phyloP scores from a whole-genome alignment of 2,113 vertebrate species.

The Ceyx cyanopectus region DNA sequence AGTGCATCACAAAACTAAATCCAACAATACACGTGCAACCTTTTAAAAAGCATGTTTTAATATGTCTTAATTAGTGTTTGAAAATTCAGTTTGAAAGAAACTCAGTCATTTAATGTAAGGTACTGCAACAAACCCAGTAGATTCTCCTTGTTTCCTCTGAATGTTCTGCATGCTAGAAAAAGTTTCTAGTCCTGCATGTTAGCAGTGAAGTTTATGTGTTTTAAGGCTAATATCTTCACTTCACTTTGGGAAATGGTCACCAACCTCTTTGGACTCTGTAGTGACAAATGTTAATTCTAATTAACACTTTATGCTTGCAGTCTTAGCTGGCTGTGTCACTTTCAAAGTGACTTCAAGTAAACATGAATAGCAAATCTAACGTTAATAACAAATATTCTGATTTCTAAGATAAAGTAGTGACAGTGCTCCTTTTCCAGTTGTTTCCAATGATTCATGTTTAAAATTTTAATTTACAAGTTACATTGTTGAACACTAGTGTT shows the following conservation, averaged over 20 bases:
- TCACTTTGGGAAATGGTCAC: background rate
- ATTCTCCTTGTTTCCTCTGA: background rate
- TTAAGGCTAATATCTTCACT: background rate
- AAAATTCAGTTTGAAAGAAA: background rate
- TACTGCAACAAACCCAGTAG: background rate
- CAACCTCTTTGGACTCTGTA: background rate
- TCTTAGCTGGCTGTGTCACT: background rate
- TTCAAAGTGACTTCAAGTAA: background rate
- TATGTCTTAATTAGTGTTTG: background rate
- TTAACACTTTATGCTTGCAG: background rate
- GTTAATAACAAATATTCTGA: background rate
- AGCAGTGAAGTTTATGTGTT: background rate
- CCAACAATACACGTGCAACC: background rate
- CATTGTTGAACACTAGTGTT: background rate
- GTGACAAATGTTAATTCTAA: background rate
- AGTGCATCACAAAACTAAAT: background rate
- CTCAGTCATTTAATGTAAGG: background rate
- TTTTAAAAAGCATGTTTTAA: background rate
- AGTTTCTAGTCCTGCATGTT: background rate
- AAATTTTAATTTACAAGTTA: background rate
- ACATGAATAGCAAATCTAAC: background rate
- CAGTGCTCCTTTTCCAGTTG: background rate
- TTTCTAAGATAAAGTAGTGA: background rate
- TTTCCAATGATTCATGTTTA: background rate
- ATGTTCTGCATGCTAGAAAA: background rate